Percentiles rank a stretch among this genome's conserved stretches.
Conservation (phyloP, 2,113 vertebrate species). For the Hippopotamus amphibius region DNA sequence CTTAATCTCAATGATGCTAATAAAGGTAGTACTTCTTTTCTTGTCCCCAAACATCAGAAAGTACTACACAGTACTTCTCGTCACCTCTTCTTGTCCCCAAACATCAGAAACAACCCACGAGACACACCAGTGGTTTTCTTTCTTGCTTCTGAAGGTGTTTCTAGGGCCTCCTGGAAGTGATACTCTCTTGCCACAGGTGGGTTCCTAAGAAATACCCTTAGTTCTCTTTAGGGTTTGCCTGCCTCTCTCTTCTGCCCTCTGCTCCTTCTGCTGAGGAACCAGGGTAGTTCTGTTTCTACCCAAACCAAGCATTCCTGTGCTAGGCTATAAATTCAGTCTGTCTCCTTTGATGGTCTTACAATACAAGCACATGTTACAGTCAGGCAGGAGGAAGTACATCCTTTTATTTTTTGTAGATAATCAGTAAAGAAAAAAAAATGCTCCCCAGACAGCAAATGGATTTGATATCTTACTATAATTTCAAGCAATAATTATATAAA, state of each 20-base stretch:
- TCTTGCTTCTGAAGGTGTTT: slow-evolving; percentile 11
- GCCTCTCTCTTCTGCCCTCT: neutral
- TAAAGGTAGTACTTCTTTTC: neutral
- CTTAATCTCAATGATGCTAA: neutral
- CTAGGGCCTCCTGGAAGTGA: neutral
- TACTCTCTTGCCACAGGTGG: neutral
- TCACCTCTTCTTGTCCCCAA: neutral
- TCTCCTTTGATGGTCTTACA: neutral
- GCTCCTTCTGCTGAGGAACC: neutral
- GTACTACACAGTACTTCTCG: too few relatives aligned
- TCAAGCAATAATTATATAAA: neutral
- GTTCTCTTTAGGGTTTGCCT: neutral
- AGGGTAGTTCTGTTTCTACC: neutral
- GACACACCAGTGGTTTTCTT: neutral
- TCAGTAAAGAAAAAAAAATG: neutral
- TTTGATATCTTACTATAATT: slow-evolving; percentile 16
- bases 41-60: too few relatives aligned
- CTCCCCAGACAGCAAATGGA: neutral
- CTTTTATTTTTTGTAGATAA: neutral
- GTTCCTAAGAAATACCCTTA: neutral
- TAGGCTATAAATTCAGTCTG: neutral
- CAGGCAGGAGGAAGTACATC: neutral
- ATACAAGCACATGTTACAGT: neutral
- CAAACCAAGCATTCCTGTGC: neutral
- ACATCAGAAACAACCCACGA: neutral